These are phyloP conservation scores for Chiridota heheva DNA, from an alignment of 35 echinoderm and acorn worm genomes.

Conservation along the genomic window DNA sequence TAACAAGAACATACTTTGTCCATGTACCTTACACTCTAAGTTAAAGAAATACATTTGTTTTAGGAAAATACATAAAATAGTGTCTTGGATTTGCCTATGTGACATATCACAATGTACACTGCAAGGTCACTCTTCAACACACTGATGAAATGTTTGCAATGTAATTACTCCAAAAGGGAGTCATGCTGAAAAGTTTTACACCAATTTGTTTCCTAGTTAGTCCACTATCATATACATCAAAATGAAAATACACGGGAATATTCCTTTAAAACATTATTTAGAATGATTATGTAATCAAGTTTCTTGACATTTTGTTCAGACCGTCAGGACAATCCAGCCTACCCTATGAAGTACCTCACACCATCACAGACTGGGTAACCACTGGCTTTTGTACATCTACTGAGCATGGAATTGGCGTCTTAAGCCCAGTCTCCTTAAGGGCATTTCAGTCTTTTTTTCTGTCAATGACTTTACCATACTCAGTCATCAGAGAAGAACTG, in stretches of 20 bases:
- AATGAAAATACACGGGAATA: too few species aligned
- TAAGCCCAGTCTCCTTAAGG: conserved; percentile 54
- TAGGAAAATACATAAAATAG: too few species aligned
- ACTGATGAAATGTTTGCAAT: too few species aligned
- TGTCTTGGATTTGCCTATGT: too few species aligned
- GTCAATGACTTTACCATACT: conserved; percentile 81
- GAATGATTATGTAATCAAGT: not conserved
- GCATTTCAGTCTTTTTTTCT: conserved; percentile 93
- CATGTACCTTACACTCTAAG: too few species aligned
- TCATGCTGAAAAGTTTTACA: not conserved
- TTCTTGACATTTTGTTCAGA: not conserved
- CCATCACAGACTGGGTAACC: conserved; percentile 91
- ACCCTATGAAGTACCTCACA: conserved; percentile 70
- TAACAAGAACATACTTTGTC: too few species aligned
- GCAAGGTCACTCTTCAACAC: too few species aligned
- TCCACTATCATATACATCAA: too few species aligned
- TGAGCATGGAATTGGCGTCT: conserved; percentile 66
- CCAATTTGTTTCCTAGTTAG: not conserved
- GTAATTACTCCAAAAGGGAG: not conserved
- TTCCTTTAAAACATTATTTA: not conserved
- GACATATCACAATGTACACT: too few species aligned
- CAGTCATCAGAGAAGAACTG: conserved; percentile 78
- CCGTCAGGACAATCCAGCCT: conserved; percentile 4
- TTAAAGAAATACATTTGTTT: too few species aligned
- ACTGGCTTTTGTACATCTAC: conserved; percentile 88